Percentiles rank a stretch among this genome's conserved stretches.
Evolutionary conservation across 2,797 vertebrate species (phyloP).

Genomic region (Natrix natrix): DNA sequence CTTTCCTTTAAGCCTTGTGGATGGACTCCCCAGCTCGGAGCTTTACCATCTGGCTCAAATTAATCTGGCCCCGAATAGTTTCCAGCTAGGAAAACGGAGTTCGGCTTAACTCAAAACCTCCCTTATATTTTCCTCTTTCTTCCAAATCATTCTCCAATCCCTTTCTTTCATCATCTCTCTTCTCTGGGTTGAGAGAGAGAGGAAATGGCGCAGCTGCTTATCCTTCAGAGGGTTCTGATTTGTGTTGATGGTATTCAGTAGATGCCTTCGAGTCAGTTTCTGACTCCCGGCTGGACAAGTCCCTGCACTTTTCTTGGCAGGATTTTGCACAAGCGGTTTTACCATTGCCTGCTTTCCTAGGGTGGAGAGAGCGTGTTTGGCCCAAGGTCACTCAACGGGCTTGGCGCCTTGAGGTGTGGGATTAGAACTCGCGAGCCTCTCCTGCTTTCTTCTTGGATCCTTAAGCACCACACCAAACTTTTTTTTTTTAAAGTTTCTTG

Average conservation of each 20-base stretch:
- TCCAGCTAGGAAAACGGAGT: neutral
- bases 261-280: neutral
- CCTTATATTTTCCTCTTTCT: neutral
- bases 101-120: accelerated
- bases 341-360: neutral
- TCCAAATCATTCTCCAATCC: neutral
- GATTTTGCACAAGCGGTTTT: neutral
- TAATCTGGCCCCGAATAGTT: neutral
- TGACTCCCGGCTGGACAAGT: neutral
- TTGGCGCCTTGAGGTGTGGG: neutral
- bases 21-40: too few species aligned
- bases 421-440: neutral
- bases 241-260: neutral
- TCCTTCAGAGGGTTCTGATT: neutral
- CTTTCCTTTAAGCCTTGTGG: neutral
- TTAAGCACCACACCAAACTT: neutral
- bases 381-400: neutral
- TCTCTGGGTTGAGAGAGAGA: neutral
- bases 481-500: neutral
- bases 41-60: neutral
- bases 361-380: neutral
- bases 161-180: neutral
- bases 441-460: neutral
- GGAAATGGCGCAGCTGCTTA: too few species aligned
- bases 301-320: neutral